These are phyloP conservation scores for Cryptomyrus ogoouensis DNA, from an alignment of 2,113 vertebrate genomes.

Conservation along the genomic window DNA sequence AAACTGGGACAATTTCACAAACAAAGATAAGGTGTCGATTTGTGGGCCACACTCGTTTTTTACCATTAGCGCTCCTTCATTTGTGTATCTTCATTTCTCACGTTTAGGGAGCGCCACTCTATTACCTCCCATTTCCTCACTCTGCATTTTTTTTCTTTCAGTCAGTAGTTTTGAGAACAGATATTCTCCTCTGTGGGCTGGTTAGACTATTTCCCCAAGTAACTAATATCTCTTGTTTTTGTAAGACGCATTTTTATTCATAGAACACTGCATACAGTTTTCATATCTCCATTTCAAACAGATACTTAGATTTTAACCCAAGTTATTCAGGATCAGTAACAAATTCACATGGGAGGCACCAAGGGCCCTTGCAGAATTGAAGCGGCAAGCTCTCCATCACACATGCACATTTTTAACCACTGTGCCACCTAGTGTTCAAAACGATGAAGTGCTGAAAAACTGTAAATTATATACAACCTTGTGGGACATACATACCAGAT, in stretches of 20 bases:
- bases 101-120: neutral
- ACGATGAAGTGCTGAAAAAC: neutral
- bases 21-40: slow-evolving; percentile 9
- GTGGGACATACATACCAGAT: neutral
- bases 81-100: slow-evolving; percentile 1
- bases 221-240: neutral
- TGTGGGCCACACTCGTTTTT: neutral
- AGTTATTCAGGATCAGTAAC: neutral
- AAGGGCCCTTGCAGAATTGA: neutral
- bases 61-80: neutral
- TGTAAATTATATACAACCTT: neutral
- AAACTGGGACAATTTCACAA: neutral
- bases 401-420: neutral
- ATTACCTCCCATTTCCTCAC: neutral
- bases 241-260: neutral
- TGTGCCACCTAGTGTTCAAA: neutral
- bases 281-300: neutral
- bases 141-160: neutral
- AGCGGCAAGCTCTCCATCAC: neutral
- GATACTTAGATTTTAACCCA: neutral
- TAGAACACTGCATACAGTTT: neutral
- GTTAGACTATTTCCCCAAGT: neutral
- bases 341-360: neutral
- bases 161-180: neutral
- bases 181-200: neutral